A percentile compares a stretch with the other conserved stretches of the same genome.
Evolutionary conservation across 2,888 invertebrate genomes (phyloP).

Genomic region (Melinaea menophilus): DNA sequence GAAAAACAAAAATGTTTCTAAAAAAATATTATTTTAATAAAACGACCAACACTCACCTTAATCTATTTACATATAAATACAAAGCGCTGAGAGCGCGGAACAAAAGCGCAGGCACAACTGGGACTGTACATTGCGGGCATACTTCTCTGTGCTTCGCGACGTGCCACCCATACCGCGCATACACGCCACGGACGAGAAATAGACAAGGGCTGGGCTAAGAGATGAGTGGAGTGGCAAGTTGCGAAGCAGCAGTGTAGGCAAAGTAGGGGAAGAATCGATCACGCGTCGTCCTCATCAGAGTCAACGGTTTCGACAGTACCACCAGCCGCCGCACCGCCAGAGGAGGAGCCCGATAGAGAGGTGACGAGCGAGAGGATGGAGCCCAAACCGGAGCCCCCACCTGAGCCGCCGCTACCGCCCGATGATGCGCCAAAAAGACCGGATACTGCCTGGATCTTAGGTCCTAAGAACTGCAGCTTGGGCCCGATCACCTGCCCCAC

Average conservation of each 20-base stretch:
- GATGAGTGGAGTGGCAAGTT: slow-evolving; percentile 16
- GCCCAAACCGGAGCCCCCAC: slow-evolving; percentile 70
- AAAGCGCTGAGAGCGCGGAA: slow-evolving; percentile 36
- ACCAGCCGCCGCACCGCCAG: slow-evolving; percentile 58
- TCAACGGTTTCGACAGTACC: slow-evolving; percentile 68
- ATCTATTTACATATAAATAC: slow-evolving; percentile 76
- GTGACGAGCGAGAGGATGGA: slow-evolving; percentile 70
- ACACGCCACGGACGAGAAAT: background rate
- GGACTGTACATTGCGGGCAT: slow-evolving; percentile 57
- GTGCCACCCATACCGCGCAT: slow-evolving; percentile 17
- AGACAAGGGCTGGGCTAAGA: background rate
- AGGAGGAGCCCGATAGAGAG: slow-evolving; percentile 68
- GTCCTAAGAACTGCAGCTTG: slow-evolving; percentile 83
- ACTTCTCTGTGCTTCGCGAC: slow-evolving; percentile 22
- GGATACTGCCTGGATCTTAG: slow-evolving; percentile 78
- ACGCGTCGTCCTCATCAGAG: slow-evolving; percentile 70
- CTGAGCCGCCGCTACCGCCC: slow-evolving; percentile 78
- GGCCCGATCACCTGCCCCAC: slow-evolving; percentile 84
- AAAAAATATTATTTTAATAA: slow-evolving; percentile 54
- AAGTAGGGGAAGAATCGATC: slow-evolving; percentile 34
- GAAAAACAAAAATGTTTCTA: slow-evolving; percentile 56
- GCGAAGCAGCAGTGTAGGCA: slow-evolving; percentile 27
- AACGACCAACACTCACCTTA: slow-evolving; percentile 66
- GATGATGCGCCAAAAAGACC: slow-evolving; percentile 76
- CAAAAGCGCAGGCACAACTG: slow-evolving; percentile 37